Evolutionary conservation across 2,797 vertebrate species (phyloP).

Genomic region (Erethizon dorsatum): DNA sequence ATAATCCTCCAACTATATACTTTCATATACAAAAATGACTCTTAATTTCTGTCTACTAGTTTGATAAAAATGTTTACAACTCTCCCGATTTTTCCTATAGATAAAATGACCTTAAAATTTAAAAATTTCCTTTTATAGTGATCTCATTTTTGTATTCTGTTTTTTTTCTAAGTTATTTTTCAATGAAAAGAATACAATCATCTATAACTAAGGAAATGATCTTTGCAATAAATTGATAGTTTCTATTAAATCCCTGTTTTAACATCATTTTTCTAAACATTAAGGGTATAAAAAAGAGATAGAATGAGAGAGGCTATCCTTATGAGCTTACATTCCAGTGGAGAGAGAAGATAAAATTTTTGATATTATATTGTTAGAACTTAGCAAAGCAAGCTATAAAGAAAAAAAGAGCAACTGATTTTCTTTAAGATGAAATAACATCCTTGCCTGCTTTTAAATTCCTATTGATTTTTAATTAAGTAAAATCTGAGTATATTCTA

Average conservation of each 20-base stretch:
- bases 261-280: neutral
- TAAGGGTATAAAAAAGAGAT: neutral
- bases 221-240: neutral
- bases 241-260: slow-evolving; percentile 13
- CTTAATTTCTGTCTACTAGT: slow-evolving; percentile 19
- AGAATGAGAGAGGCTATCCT: neutral
- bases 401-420: neutral
- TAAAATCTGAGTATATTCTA: neutral
- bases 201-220: neutral
- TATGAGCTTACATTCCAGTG: neutral
- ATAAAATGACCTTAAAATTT: neutral
- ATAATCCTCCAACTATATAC: neutral
- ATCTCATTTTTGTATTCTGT: neutral
- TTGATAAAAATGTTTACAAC: neutral
- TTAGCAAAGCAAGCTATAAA: neutral
- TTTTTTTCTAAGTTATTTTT: neutral
- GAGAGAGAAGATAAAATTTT: neutral
- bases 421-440: slow-evolving; percentile 2
- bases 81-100: neutral
- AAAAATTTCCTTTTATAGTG: slow-evolving; percentile 7
- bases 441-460: neutral
- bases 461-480: neutral
- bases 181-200: neutral
- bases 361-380: neutral
- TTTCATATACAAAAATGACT: slow-evolving; percentile 31